Evolutionary conservation across 2,113 vertebrate species (phyloP), one percentile per base, ranked within the genome.

Genomic region (Chunga burmeisteri): DNA sequence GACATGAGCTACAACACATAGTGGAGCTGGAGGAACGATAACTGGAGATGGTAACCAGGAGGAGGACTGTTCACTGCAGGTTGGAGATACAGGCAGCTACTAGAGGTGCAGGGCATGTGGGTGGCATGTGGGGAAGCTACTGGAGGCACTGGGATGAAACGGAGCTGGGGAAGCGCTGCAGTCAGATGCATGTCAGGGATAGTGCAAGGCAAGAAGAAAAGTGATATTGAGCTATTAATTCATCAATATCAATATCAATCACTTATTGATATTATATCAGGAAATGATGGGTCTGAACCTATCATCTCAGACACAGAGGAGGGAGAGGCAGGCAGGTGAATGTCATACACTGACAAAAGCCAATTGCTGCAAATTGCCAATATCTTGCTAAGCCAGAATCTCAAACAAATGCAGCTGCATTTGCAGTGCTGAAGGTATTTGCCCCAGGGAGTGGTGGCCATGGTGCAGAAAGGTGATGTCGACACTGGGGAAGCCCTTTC

Each of bases 1-100:
- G 83, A 19, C 19, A 50, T n/a, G 36, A 21, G 21, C 34, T 52
- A 5, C 13, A 17, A 3, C 0, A 1, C 11, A 9, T 0, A 16
- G 30, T 49, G 40, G 40, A 65, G 67, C 17, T 68, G 52, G 32
- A 26, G 49, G 10, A 23, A 16, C 7, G 22, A 18, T 3, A 42
- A 5, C 12, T 16, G 34, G n/a, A 38, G 12, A 8, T 36, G 36
- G 49, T 13, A 30, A 5, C 14, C 15, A n/a, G 6, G 13, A 16
- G 9, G n/a, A 66, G 19, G 46, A 71, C 16, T 6, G 1, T 66
- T 59, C 7, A 1, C 65, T 53, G 59, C 25, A 22, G 27, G 17
- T 4, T 10, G 55, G 53, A 52, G 46, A 32, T 29, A 4, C 5
- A 75, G 50, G 79, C 34, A 56, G 38, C 20, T 81, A 38, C 44